These are phyloP conservation scores for Pterois miles DNA, from an alignment of 2,797 vertebrate genomes.

Conservation along the genomic window DNA sequence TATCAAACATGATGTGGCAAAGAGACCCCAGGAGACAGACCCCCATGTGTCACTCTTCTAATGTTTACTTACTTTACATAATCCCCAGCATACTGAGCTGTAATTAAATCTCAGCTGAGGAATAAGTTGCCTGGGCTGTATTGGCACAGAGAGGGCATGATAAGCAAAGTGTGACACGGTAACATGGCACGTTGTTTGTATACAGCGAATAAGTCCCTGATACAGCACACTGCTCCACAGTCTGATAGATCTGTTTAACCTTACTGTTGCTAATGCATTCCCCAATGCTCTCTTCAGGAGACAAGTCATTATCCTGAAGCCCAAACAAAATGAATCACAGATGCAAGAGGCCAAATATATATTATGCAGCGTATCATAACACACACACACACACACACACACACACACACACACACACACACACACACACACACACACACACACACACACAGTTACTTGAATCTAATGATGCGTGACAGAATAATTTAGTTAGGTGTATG, in stretches of 20 bases:
- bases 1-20: background rate
- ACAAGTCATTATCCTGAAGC: constrained; percentile 43
- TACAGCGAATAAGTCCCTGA: constrained; percentile 10
- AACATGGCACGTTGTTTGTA: background rate
- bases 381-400: too few relatives aligned
- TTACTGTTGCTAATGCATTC: constrained; percentile 25
- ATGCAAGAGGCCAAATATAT: constrained; percentile 27
- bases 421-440: background rate
- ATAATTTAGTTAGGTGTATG: constrained; percentile 33
- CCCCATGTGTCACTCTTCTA: constrained; percentile 28
- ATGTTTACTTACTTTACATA: constrained; percentile 69
- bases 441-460: constrained; percentile 15
- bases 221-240: background rate
- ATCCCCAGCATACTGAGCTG: constrained; percentile 46
- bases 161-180: constrained; percentile 30
- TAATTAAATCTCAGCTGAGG: constrained; percentile 61
- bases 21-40: constrained; percentile 18
- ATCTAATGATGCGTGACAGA: constrained; percentile 46
- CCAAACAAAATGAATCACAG: constrained; percentile 52
- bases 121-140: constrained; percentile 42
- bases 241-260: constrained; percentile 34
- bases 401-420: background rate
- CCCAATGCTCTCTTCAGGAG: constrained; percentile 27
- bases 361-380: constrained; percentile 4
- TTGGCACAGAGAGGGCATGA: constrained; percentile 39